Percentiles rank a stretch among this genome's conserved stretches.
Evolutionary conservation across 2,797 vertebrate genomes (phyloP).

Genomic region (Gymnopithys bicolor): DNA sequence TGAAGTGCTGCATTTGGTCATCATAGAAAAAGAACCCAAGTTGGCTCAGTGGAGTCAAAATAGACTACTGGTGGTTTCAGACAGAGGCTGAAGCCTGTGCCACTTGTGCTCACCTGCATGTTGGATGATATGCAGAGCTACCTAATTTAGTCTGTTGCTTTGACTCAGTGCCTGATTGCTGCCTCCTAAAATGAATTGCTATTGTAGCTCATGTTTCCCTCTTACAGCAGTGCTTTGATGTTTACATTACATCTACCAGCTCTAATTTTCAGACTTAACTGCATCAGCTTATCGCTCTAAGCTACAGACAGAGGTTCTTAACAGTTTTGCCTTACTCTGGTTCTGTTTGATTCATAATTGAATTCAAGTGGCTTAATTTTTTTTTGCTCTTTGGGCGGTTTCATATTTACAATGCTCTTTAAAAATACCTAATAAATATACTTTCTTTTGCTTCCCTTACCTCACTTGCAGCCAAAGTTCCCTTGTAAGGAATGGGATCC

Average conservation of each 20-base stretch:
- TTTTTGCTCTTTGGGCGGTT: background rate
- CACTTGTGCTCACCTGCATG: background rate
- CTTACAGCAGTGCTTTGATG: background rate
- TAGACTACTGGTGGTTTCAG: background rate
- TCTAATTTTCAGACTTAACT: background rate
- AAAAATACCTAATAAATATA: background rate
- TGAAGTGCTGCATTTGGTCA: background rate
- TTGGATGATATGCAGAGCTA: background rate
- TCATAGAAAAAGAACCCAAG: background rate
- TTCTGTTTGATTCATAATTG: background rate
- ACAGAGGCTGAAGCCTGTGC: background rate
- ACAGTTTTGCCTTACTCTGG: background rate
- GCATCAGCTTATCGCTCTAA: background rate
- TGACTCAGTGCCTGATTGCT: background rate
- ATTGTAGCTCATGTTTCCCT: background rate
- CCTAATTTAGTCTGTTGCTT: background rate
- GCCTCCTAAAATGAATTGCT: background rate
- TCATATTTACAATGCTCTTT: background rate
- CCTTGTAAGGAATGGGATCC: conserved; percentile 98
- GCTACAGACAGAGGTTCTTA: background rate
- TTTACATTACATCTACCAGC: background rate
- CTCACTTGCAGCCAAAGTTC: conserved; percentile 86
- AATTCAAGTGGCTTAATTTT: background rate
- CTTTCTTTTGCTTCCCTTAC: background rate
- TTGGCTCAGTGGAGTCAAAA: background rate